Evolutionary conservation across 1,140 invertebrate species (phyloP).

Genomic region (Diplogasteroides magnus): DNA sequence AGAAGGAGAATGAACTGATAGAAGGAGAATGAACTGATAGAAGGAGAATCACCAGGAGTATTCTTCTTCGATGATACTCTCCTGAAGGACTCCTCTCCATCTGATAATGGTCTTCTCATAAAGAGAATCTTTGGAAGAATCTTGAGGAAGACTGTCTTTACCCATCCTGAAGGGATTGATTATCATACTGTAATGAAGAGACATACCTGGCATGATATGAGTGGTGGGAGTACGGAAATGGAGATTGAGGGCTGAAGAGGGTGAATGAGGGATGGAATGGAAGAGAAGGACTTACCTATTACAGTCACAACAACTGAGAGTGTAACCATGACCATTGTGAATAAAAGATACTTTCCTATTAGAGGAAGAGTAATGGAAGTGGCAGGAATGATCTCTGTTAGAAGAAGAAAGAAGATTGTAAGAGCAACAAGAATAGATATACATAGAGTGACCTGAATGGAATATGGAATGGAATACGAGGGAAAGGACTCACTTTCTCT

Average conservation of each 20-base stretch:
- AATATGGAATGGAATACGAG: neutral
- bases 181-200: slow-evolving; percentile 87
- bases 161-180: slow-evolving; percentile 89
- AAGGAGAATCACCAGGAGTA: neutral
- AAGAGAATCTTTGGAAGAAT: slow-evolving; percentile 69
- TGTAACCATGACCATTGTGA: slow-evolving; percentile 98
- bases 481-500: slow-evolving; percentile 69
- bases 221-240: slow-evolving; percentile 93
- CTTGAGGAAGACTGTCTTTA: slow-evolving; percentile 78
- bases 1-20: neutral
- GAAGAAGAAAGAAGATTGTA: slow-evolving; percentile 96
- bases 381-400: slow-evolving; percentile 90
- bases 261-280: slow-evolving; percentile 58
- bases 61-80: slow-evolving; percentile 19
- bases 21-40: neutral
- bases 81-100: slow-evolving; percentile 28
- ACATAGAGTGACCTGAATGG: slow-evolving; percentile 71
- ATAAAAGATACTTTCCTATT: slow-evolving; percentile 90
- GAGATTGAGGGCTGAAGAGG: slow-evolving; percentile 90
- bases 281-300: slow-evolving; percentile 58
- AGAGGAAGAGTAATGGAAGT: slow-evolving; percentile 95
- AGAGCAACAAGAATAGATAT: slow-evolving; percentile 98
- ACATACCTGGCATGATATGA: slow-evolving; percentile 76
- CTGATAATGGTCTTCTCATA: slow-evolving; percentile 56
- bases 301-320: slow-evolving; percentile 96